Conservation (phyloP, 2,113 vertebrate genomes). For the Guaruba guarouba region DNA sequence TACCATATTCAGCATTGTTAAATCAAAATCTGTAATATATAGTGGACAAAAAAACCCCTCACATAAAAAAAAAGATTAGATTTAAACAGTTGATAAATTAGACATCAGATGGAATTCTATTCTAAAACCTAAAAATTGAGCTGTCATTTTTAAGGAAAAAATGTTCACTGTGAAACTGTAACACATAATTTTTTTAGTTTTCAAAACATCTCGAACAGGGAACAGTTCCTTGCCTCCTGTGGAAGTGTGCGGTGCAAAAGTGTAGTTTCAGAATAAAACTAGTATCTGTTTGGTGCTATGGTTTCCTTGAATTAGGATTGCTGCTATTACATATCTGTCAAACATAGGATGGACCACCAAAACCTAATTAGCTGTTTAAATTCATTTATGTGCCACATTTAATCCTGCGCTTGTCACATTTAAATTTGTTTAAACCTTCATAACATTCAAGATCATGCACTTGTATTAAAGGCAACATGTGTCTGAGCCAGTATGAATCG, state of each 20-base stretch:
- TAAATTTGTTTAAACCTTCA: conserved; percentile 71
- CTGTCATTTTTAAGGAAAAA: neutral
- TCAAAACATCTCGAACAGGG: neutral
- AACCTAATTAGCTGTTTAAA: conserved; percentile 70
- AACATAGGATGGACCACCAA: conserved; percentile 44
- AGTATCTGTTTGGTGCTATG: neutral
- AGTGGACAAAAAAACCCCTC: neutral
- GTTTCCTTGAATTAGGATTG: conserved; percentile 43
- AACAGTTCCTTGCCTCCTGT: neutral
- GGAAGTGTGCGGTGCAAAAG: neutral
- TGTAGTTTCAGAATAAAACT: neutral
- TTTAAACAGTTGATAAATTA: neutral
- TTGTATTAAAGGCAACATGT: conserved; percentile 65
- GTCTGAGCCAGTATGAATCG: conserved; percentile 62
- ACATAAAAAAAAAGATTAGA: neutral
- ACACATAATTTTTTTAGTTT: neutral
- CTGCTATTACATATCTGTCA: conserved; percentile 47
- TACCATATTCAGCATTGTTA: neutral
- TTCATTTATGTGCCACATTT: conserved; percentile 63
- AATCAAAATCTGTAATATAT: neutral
- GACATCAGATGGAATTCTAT: neutral
- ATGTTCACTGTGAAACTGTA: neutral
- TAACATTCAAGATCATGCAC: conserved; percentile 72
- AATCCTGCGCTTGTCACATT: conserved; percentile 70
- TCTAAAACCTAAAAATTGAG: neutral